Base-by-base conservation (phyloP, 1,140 invertebrate genomes). In the Apis florea region DNA sequence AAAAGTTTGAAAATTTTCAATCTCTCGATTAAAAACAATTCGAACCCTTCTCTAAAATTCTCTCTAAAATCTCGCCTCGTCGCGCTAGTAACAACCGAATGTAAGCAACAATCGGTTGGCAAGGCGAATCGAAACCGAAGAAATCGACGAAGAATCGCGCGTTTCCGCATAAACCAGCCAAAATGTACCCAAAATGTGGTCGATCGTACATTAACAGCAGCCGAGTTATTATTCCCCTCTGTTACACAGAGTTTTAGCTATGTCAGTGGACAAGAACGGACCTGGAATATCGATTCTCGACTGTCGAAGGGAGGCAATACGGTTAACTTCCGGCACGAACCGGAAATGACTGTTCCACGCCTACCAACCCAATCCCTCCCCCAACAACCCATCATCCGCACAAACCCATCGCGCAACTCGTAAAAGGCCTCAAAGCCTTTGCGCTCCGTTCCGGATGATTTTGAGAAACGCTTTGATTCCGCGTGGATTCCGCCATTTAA, bases 321-420 rank as follows among this genome's bases (percentile, higher is more conserved):
- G 85, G 79, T 82, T 75, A 79, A 86, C 80, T 90, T 90, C 90
- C 90, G 87, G 76, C 85, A 66, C 78, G 56, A 69, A 72, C 84
- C 89, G 91, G 89, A 91, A 91, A 91, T 92, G 90, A 91, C 88
- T 89, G 86, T 91, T 90, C 83, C 68, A 80, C 84, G 84, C 87
- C 90, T 85, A 85, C 87, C 88, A 90, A 89, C 81, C 86, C 86
- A 84, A 89, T 83, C 88, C 84, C 82, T 76, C 56, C 83, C 59
- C 24, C 19, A 9, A 69, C 73, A 5, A 10, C 24, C 40, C 21
- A 54, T 56, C n/a, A 53, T 24, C 26, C 68, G 11, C 53, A n/a
- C 31, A 40, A 40, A n/a, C 66, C 21, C n/a, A 15, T 40, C 73
- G 21, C 53, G 59, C 26, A 70, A 61, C 58, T 72, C 31, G n/a